Base-by-base conservation (phyloP, 1,140 invertebrate species). In the Ganaspis sp. region DNA sequence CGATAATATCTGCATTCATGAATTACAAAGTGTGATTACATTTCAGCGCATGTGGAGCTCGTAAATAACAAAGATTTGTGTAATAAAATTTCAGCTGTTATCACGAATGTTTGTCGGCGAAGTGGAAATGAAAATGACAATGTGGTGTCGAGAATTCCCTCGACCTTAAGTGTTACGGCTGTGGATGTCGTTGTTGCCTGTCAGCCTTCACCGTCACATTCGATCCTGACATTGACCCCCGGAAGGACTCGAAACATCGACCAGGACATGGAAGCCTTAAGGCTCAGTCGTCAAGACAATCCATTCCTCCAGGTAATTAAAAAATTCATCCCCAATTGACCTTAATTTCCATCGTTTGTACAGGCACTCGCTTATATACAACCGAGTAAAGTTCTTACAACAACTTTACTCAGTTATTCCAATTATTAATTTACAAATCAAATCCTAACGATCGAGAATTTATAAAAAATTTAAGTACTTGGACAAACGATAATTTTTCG, bases 251-350 rank as follows among this genome's bases (percentile, higher is more conserved):
- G 95, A 81, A 96, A 96, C 89, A 95, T 96, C 83, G 94, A 96
- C 87, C 94, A 95, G 89, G 96, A 96, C 85, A 96, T 96, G 95
- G 95, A 96, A 89, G 94, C 95, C 19, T 90, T 96, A 26, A 92
- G 95, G 78, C 92, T 96, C 21, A 96, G 95, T 34, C 91, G 95
- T 77, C 95, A 96, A 90, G 96, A 96, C 87, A 96, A 96, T 92
- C 96, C 96, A 23, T 96, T 95, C 88, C 90, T 97, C 77, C 94
- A 95, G 92, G 95, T 95, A 81, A 78, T 83, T 72, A 70, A 76
- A 76, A 78, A 76, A n/a, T 76, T 45, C 19, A 29, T 73, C 19
- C 58, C n/a, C 11, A 37, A 77, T 42, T 72, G 38, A 73, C 58
- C 19, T 34, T 12, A 26, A 34, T 69, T n/a, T 11, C 6, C 3